Conservation (phyloP, 2,113 vertebrate species). For the Apteryx mantelli region DNA sequence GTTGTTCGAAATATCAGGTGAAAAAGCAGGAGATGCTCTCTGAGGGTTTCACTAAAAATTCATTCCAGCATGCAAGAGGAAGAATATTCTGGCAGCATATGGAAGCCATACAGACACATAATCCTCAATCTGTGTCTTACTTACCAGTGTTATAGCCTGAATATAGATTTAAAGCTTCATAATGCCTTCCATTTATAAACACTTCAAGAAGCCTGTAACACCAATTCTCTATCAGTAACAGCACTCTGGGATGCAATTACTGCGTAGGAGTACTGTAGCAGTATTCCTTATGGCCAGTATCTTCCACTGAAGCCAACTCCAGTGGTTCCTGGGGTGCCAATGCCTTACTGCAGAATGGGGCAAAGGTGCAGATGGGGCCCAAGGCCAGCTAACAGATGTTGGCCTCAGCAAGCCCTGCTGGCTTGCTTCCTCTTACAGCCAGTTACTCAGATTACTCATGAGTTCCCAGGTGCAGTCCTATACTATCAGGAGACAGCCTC, state of each 20-base stretch:
- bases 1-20: neutral
- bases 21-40: neutral
- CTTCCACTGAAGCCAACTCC: neutral
- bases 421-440: neutral
- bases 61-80: neutral
- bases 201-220: neutral
- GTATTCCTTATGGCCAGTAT: neutral
- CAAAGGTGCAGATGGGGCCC: neutral
- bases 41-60: neutral
- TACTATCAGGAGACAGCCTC: neutral
- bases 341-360: neutral
- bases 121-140: neutral
- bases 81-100: neutral
- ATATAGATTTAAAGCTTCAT: neutral
- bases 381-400: neutral
- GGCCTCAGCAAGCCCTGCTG: neutral
- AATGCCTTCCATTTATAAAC: neutral
- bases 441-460: neutral
- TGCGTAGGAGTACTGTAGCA: neutral
- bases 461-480: neutral
- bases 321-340: rapidly evolving
- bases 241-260: neutral
- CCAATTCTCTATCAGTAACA: neutral
- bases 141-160: neutral
- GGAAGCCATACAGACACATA: neutral